Percentiles rank a stretch among this genome's conserved stretches.
Evolutionary conservation across 2,797 vertebrate genomes (phyloP).

Genomic region (Halcyon badia): DNA sequence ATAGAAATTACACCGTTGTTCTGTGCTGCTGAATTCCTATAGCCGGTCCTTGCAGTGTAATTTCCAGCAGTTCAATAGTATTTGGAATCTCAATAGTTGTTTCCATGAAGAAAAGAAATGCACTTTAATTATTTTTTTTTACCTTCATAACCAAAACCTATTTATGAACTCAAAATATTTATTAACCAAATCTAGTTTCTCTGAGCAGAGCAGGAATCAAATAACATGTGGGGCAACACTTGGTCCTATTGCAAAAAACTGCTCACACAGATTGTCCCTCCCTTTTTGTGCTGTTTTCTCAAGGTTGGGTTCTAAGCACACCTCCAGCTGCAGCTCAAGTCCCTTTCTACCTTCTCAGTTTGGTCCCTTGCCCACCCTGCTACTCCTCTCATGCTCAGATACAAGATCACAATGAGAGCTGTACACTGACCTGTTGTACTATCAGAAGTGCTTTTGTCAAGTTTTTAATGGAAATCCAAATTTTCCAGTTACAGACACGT

Average conservation of each 20-base stretch:
- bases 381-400: background rate
- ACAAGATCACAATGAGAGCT: background rate
- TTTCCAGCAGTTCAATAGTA: background rate
- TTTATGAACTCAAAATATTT: background rate
- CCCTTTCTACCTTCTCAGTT: background rate
- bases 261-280: background rate
- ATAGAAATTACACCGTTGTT: background rate
- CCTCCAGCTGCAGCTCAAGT: background rate
- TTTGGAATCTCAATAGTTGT: background rate
- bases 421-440: background rate
- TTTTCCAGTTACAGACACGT: background rate
- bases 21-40: background rate
- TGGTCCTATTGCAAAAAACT: background rate
- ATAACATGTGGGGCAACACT: background rate
- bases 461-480: background rate
- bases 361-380: background rate
- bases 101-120: background rate
- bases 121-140: background rate
- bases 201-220: background rate
- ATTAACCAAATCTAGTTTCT: background rate
- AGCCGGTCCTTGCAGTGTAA: background rate
- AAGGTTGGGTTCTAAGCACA: background rate
- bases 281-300: background rate
- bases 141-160: background rate
- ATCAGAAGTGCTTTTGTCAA: background rate